phyloP scores from a whole-genome alignment of 2,113 vertebrate species.

The Xenopus laevis region DNA sequence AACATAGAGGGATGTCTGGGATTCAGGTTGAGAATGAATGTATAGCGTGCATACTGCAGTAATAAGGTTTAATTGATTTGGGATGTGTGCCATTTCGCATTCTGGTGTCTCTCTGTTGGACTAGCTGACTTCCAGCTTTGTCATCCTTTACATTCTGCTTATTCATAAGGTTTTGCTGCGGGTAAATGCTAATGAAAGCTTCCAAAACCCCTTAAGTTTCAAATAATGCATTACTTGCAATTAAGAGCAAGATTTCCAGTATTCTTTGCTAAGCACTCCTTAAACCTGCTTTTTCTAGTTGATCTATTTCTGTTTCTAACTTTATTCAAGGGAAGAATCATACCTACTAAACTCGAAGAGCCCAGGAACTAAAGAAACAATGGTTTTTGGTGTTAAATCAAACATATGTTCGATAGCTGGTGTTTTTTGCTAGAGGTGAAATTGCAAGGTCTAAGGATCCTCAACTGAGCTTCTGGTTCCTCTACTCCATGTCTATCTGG shows the following conservation, averaged over 20 bases:
- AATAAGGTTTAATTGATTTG: conserved; percentile 66
- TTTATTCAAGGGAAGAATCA: too few relatives aligned
- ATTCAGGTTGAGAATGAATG: conserved; percentile 51
- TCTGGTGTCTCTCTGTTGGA: conserved; percentile 57
- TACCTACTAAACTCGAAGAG: too few relatives aligned
- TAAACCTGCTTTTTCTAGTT: conserved; percentile 30
- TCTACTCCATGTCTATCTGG: too few relatives aligned
- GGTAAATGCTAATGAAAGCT: conserved; percentile 44
- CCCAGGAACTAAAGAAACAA: too few relatives aligned
- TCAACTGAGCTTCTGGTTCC: too few relatives aligned
- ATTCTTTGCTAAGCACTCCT: conserved; percentile 33
- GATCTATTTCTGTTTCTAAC: conserved; percentile 8
- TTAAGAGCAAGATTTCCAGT: conserved; percentile 39
- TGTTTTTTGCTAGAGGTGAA: too few relatives aligned
- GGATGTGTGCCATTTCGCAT: conserved; percentile 58
- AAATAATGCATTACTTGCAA: conserved; percentile 32
- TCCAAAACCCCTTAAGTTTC: conserved; percentile 48
- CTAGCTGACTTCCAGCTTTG: conserved; percentile 57
- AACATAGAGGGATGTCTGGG: conserved; percentile 48
- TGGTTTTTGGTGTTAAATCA: too few relatives aligned
- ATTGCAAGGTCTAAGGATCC: too few relatives aligned
- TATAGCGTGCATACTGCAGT: conserved; percentile 50
- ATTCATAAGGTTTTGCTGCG: conserved; percentile 53
- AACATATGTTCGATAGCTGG: too few relatives aligned
- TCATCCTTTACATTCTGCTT: conserved; percentile 50